Conservation (phyloP, 2,113 vertebrate species). For the Scytalopus superciliaris region DNA sequence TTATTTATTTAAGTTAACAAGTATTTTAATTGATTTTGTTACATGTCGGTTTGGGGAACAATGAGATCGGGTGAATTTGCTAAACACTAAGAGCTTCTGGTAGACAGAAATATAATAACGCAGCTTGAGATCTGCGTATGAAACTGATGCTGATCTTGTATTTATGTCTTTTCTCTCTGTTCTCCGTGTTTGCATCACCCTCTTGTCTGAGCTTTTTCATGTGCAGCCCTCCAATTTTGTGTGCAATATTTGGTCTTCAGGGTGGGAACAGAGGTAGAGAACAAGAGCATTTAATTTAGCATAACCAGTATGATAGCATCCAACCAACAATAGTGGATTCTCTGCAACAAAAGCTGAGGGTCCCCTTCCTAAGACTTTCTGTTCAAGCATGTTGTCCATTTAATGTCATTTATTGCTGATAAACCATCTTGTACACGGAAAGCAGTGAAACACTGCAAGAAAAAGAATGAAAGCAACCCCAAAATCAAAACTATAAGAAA, state of each 20-base stretch:
- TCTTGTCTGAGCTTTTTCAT: background rate
- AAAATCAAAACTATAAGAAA: background rate
- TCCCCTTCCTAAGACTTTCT: background rate
- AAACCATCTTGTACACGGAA: background rate
- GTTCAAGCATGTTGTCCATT: fast-evolving
- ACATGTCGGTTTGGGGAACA: background rate
- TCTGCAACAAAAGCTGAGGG: background rate
- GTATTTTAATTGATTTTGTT: slow-evolving; percentile 32
- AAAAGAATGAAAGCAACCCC: background rate
- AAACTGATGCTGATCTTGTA: background rate
- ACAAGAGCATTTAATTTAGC: background rate
- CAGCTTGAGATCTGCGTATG: background rate
- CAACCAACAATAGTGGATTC: background rate
- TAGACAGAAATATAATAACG: background rate
- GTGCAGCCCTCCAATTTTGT: background rate
- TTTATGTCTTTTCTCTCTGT: background rate
- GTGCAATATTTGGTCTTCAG: background rate
- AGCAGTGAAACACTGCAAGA: slow-evolving; percentile 13
- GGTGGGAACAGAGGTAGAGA: background rate
- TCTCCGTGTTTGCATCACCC: background rate
- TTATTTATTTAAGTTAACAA: slow-evolving; percentile 49
- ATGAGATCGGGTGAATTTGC: background rate
- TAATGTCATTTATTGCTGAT: background rate
- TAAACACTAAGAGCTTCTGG: background rate
- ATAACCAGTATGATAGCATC: background rate